Evolutionary conservation across 2,797 vertebrate genomes (phyloP).

Genomic region (Phalanger gymnotis): DNA sequence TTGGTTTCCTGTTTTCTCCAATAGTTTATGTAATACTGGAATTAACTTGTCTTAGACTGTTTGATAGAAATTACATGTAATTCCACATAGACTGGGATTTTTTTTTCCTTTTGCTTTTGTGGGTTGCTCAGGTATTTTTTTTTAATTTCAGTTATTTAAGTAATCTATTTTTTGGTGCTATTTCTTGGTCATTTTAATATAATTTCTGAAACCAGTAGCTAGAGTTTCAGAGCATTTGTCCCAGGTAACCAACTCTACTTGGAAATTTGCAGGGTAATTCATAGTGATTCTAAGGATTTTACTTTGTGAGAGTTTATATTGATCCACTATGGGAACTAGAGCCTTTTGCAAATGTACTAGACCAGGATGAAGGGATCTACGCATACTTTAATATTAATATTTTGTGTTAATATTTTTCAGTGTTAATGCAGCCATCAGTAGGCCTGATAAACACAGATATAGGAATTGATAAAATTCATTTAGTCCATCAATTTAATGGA

Average conservation of each 20-base stretch:
- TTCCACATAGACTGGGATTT: not conserved
- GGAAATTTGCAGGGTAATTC: not conserved
- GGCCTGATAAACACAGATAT: not conserved
- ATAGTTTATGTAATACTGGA: not conserved
- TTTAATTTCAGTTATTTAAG: not conserved
- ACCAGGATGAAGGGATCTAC: not conserved
- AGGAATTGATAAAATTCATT: not conserved
- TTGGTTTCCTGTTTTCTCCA: not conserved
- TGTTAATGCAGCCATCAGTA: not conserved
- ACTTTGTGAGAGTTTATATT: not conserved
- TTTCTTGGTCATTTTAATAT: not conserved
- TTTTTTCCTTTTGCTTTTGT: not conserved
- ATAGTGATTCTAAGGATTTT: not conserved
- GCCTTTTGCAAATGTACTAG: not conserved
- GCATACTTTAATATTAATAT: not conserved
- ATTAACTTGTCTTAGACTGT: not conserved
- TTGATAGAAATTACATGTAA: not conserved
- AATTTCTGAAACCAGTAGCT: not conserved
- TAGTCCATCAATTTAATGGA: not conserved
- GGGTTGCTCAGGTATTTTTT: no score
- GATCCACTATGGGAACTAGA: not conserved
- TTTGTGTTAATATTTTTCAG: not conserved
- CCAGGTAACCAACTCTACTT: not conserved
- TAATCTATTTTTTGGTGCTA: not conserved
- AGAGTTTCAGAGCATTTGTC: not conserved